Evolutionary conservation across 2,113 vertebrate species (phyloP).

Genomic region (Perca schrenkii): DNA sequence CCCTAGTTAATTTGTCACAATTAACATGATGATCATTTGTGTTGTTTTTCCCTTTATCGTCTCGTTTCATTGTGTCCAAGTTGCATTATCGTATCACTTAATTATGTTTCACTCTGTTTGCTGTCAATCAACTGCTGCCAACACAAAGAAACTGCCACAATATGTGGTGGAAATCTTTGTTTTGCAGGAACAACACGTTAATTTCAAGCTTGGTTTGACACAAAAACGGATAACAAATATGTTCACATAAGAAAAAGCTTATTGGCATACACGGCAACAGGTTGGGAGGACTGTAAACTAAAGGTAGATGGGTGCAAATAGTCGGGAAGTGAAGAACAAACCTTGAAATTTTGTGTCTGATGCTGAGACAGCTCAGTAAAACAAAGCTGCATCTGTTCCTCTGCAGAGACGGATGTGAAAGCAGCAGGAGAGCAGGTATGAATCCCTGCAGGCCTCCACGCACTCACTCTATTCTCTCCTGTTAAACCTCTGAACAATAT

Average conservation of each 20-base stretch:
- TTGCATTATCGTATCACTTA: conserved; percentile 45
- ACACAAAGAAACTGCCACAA: conserved; percentile 45
- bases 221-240: conserved; percentile 28
- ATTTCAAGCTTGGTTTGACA: conserved; percentile 55
- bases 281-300: neutral
- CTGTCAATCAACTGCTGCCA: conserved; percentile 56
- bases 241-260: neutral
- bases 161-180: conserved; percentile 31
- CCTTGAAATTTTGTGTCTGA: conserved; percentile 6
- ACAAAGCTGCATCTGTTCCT: conserved; percentile 70
- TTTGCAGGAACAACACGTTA: conserved; percentile 30
- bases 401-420: conserved; percentile 53
- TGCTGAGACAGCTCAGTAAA: conserved; percentile 46
- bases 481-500: conserved; percentile 47
- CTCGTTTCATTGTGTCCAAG: conserved; percentile 15
- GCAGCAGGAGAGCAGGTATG: conserved; percentile 61
- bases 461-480: conserved; percentile 42
- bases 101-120: conserved; percentile 57
- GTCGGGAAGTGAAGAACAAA: conserved; percentile 15
- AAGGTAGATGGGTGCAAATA: neutral
- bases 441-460: conserved; percentile 42
- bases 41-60: conserved; percentile 6
- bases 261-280: neutral
- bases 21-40: conserved; percentile 3
- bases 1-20: conserved; percentile 1